Evolutionary conservation across 2,797 vertebrate species (phyloP).

Genomic region (Sebastiscus tertius): DNA sequence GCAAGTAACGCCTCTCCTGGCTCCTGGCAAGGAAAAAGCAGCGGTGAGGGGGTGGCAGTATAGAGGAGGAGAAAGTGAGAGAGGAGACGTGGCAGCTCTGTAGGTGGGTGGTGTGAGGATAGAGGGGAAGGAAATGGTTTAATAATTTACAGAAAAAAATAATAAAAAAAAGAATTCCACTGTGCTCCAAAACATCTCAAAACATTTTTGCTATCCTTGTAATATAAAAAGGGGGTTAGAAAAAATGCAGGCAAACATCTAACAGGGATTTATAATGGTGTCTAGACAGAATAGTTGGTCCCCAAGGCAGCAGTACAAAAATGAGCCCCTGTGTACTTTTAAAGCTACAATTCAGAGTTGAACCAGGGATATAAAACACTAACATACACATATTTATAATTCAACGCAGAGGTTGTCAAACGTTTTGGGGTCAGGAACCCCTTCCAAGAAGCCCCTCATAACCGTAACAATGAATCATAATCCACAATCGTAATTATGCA

Average conservation of each 20-base stretch:
- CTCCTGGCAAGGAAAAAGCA: slow-evolving; percentile 63
- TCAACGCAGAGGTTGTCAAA: background rate
- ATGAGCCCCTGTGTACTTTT: background rate
- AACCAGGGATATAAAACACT: background rate
- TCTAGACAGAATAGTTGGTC: slow-evolving; percentile 46
- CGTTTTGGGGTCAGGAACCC: too few relatives aligned
- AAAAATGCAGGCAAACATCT: slow-evolving; percentile 37
- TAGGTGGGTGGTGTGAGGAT: slow-evolving; percentile 60
- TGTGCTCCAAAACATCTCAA: slow-evolving; percentile 22
- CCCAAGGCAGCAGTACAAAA: slow-evolving; percentile 4
- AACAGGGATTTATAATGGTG: slow-evolving; percentile 44
- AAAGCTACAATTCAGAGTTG: slow-evolving; percentile 13
- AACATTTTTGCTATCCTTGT: slow-evolving; percentile 16
- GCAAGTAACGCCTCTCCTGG: slow-evolving; percentile 76
- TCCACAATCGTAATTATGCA: too few relatives aligned
- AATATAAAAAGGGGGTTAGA: slow-evolving; percentile 4
- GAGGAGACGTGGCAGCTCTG: slow-evolving; percentile 47
- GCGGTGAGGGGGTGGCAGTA: slow-evolving; percentile 52
- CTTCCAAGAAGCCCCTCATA: too few relatives aligned
- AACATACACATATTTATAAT: background rate
- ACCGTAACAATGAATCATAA: too few relatives aligned
- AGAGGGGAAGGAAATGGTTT: slow-evolving; percentile 47
- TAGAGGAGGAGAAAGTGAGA: slow-evolving; percentile 51
- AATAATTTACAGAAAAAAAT: slow-evolving; percentile 50
- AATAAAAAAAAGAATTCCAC: background rate